Percentiles rank a stretch among this genome's conserved stretches.
Conservation (phyloP, 2,888 invertebrate species). For the Corbicula japonica region DNA sequence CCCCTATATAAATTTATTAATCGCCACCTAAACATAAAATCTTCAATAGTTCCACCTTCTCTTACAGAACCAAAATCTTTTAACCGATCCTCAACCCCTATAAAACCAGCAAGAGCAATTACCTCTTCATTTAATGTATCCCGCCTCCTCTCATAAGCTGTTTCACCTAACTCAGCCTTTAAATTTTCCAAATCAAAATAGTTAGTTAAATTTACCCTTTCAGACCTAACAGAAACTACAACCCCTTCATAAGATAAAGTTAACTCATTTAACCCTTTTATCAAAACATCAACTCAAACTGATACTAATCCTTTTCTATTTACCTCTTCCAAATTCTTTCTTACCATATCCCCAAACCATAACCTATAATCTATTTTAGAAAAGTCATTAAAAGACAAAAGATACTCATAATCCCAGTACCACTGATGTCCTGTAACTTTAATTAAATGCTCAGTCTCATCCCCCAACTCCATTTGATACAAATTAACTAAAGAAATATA, state of each 20-base stretch:
- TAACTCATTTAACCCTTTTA: not conserved
- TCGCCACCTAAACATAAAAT: not conserved
- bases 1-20: no score
- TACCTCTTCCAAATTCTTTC: no score
- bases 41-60: not conserved
- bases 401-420: not conserved
- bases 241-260: not conserved
- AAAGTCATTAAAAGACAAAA: not conserved
- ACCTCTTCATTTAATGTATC: not conserved
- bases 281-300: not conserved
- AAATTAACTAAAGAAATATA: not conserved
- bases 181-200: not conserved
- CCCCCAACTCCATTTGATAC: not conserved
- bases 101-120: not conserved
- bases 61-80: not conserved
- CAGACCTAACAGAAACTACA: not conserved
- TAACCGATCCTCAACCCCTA: not conserved
- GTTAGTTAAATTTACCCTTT: not conserved
- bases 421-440: not conserved
- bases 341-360: no score
- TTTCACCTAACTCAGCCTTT: not conserved
- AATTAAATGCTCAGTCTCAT: not conserved
- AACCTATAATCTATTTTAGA: no score
- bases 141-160: not conserved
- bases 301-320: no score